Conservation (phyloP, 2,113 vertebrate genomes). For the Calypte anna region DNA sequence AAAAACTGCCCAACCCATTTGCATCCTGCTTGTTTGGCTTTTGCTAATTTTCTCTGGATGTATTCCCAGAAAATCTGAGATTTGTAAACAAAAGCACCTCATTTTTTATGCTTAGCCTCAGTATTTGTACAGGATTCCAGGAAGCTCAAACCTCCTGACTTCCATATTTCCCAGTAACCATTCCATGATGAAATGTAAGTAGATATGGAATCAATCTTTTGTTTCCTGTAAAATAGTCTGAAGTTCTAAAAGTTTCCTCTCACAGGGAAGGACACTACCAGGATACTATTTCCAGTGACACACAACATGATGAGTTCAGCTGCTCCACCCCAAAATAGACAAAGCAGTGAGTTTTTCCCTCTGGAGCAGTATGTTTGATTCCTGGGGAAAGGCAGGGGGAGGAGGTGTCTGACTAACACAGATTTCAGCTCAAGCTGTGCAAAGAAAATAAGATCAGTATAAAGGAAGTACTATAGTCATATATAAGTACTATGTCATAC, state of each 20-base stretch:
- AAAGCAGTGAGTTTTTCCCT: background rate
- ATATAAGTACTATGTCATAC: no score
- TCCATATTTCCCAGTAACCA: background rate
- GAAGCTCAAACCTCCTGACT: background rate
- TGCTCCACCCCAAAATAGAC: background rate
- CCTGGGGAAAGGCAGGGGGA: background rate
- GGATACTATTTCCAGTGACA: background rate
- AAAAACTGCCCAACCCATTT: background rate
- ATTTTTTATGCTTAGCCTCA: background rate
- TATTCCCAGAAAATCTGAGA: background rate
- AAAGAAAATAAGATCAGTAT: background rate
- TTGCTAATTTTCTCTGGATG: background rate
- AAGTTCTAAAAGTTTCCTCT: background rate
- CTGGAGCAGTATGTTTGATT: background rate
- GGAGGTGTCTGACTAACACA: background rate
- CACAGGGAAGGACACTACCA: background rate
- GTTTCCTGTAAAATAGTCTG: background rate
- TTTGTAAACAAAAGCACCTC: background rate
- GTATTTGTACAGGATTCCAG: background rate
- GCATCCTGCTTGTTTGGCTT: background rate
- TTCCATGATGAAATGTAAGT: background rate
- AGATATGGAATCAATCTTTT: constrained; percentile 25
- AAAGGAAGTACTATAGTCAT: background rate
- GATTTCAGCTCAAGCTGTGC: background rate
- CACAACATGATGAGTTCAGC: background rate